Evolutionary conservation across 2,797 vertebrate species (phyloP).

Genomic region (Scomberomorus guttatus): DNA sequence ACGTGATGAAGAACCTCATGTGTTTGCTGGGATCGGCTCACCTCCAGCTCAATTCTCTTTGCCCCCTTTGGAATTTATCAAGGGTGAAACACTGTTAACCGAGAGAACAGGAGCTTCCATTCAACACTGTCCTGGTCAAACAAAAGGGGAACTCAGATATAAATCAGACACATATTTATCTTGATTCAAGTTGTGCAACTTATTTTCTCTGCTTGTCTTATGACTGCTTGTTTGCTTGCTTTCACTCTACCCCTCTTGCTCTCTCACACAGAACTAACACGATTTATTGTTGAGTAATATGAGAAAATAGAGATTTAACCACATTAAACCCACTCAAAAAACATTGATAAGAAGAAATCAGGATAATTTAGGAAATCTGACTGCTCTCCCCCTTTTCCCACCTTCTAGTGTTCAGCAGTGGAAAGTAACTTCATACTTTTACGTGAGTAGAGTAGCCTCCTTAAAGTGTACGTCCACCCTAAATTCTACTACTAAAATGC

Average conservation of each 20-base stretch:
- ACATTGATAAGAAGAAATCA: neutral
- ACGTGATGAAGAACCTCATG: slow-evolving; percentile 61
- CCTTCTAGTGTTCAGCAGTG: neutral
- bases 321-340: neutral
- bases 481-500: too few relatives aligned
- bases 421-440: neutral
- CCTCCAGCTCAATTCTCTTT: slow-evolving; percentile 55
- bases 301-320: neutral
- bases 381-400: neutral
- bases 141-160: slow-evolving; percentile 44
- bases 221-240: slow-evolving; percentile 55
- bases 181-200: slow-evolving; percentile 40
- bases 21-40: slow-evolving; percentile 39
- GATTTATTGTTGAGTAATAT: neutral
- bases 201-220: slow-evolving; percentile 56
- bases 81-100: slow-evolving; percentile 48
- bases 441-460: neutral
- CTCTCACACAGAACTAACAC: neutral
- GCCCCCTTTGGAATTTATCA: slow-evolving; percentile 40
- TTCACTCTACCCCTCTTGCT: slow-evolving; percentile 15
- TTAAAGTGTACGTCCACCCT: too few relatives aligned
- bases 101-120: slow-evolving; percentile 62
- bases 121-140: slow-evolving; percentile 41
- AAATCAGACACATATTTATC: slow-evolving; percentile 53
- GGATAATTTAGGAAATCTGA: neutral